Percentiles rank a stretch among this genome's conserved stretches.
These are phyloP conservation scores for Hestina assimilis DNA, from an alignment of 1,140 invertebrate genomes.

Conservation along the genomic window DNA sequence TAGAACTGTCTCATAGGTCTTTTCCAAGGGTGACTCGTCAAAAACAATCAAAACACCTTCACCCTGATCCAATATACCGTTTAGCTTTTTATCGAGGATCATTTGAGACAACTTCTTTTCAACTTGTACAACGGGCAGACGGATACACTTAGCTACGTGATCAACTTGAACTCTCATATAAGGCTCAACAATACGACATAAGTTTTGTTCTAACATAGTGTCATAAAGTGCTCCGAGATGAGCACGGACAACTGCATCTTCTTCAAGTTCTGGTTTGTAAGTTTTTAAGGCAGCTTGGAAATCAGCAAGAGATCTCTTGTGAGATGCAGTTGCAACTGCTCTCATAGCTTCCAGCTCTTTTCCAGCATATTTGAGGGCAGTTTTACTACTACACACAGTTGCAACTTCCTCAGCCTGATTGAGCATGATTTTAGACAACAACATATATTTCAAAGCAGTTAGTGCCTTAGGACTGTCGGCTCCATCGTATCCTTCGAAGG, in stretches of 20 bases:
- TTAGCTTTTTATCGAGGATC: slow-evolving; percentile 99
- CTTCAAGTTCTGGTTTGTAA: slow-evolving; percentile 94
- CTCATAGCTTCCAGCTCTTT: slow-evolving; percentile 98
- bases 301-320: slow-evolving; percentile 96
- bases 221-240: slow-evolving; percentile 98
- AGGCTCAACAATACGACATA: slow-evolving; percentile 98
- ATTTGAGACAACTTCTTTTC: slow-evolving; percentile 99
- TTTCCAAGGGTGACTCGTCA: slow-evolving; percentile 95
- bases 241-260: slow-evolving; percentile 97
- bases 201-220: slow-evolving; percentile 99
- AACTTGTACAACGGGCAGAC: slow-evolving; percentile 92
- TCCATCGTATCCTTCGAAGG: slow-evolving; percentile 99
- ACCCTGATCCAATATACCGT: slow-evolving; percentile 98
- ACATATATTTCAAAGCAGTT: slow-evolving; percentile 98
- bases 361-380: slow-evolving; percentile 97
- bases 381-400: slow-evolving; percentile 96
- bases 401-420: slow-evolving; percentile 97
- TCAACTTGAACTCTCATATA: slow-evolving; percentile 97
- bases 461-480: slow-evolving; percentile 95
- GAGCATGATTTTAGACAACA: slow-evolving; percentile 99
- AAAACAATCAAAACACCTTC: slow-evolving; percentile 98
- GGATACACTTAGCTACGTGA: slow-evolving; percentile 83
- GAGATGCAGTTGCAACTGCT: slow-evolving; percentile 96
- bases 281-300: slow-evolving; percentile 90
- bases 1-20: slow-evolving; percentile 97